Evolutionary conservation across 1,140 invertebrate species (phyloP), one percentile per base, ranked within the genome.

Genomic region (Pogonomyrmex barbatus): DNA sequence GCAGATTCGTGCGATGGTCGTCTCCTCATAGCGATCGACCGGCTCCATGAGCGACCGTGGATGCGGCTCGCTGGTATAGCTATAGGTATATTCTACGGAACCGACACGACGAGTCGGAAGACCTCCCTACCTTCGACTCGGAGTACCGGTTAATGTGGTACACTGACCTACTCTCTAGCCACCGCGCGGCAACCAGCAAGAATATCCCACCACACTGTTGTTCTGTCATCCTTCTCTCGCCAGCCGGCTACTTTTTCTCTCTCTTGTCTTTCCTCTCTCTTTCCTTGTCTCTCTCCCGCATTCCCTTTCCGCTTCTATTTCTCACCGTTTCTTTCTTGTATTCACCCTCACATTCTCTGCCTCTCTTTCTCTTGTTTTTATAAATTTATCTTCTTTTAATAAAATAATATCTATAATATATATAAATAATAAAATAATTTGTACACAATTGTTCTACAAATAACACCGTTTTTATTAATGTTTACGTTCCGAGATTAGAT

Each of bases 91-190:
- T 89, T 90, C 92, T 94, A 93, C 94, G 94, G 94, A 95, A 95
- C 94, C 94, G 93, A 93, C 93, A 93, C 94, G 93, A 93, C 93
- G 93, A 94, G 91, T 94, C 94, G 94, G 94, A 95, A 94, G 93
- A 75, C 82, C 85, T 62, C 83, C 76, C 67, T 83, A 77, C 73
- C 65, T 70, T 2, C 78, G 24, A 24, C 24, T 24, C 47, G 70
- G 87, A 87, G 92, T 94, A 93, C 93, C 93, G 93, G 93, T 93
- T 94, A 94, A 93, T 94, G 93, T 95, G 94, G 94, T 95, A 95
- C 94, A 95, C 94, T 95, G 94, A 95, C 94, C 94, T 95, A 95
- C 94, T 95, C 93, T 95, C 90, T 78, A 91, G 90, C 88, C 77
- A 86, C 81, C 77, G 85, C 87, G 81, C 87, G 81, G 58, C 76